Evolutionary conservation across 1,140 invertebrate genomes (phyloP).

Genomic region (Drosophila tani): DNA sequence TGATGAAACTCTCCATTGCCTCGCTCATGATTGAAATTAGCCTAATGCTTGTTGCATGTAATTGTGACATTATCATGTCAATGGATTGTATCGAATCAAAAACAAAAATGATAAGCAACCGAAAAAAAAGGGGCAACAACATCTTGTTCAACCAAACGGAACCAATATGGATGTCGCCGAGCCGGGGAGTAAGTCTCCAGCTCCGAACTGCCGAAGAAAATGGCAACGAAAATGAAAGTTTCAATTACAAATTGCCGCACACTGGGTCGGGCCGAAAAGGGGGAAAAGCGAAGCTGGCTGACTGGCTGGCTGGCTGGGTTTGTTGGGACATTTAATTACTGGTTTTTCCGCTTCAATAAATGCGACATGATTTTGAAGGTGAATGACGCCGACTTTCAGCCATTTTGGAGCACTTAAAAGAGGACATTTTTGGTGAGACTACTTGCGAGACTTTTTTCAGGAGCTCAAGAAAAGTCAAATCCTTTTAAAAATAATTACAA

Average conservation of each 20-base stretch:
- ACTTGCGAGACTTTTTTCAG: not conserved
- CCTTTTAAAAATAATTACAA: too few relatives aligned
- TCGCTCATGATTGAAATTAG: conserved; percentile 58
- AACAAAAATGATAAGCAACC: conserved; percentile 24
- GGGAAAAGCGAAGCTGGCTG: conserved; percentile 27
- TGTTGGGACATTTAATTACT: conserved; percentile 70
- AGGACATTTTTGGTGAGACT: not conserved
- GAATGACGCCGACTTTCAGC: conserved; percentile 55
- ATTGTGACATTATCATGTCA: conserved; percentile 53
- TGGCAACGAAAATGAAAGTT: conserved; percentile 79
- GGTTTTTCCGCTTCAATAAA: conserved; percentile 71
- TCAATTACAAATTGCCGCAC: conserved; percentile 69
- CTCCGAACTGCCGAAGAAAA: not conserved
- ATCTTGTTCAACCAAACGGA: conserved; percentile 30
- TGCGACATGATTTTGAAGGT: conserved; percentile 66
- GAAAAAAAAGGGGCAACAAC: conserved; percentile 1
- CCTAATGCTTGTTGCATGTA: conserved; percentile 33
- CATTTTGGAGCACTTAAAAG: not conserved
- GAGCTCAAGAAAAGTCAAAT: too few relatives aligned
- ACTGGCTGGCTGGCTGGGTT: conserved; percentile 28
- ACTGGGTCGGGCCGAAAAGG: conserved; percentile 1
- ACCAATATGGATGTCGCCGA: conserved; percentile 9
- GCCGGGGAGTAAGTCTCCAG: conserved; percentile 28
- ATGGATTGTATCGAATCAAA: conserved; percentile 48
- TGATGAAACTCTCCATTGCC: conserved; percentile 29